Percentiles rank a stretch among this genome's conserved stretches.
Evolutionary conservation across 2,113 vertebrate genomes (phyloP).

Genomic region (Sclerurus mexicanus): DNA sequence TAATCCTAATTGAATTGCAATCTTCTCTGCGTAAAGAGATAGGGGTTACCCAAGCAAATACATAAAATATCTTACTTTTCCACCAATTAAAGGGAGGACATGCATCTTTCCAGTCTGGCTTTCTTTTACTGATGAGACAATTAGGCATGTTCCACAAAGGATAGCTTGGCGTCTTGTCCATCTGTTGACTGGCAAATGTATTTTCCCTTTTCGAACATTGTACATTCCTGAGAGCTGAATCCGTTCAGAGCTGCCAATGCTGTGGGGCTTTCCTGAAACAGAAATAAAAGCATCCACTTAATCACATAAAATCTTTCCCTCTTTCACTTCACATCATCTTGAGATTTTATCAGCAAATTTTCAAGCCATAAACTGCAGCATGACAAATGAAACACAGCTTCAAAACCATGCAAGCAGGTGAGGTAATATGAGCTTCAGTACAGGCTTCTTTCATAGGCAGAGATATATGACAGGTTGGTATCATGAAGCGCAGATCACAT

Average conservation of each 20-base stretch:
- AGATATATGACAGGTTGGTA: neutral
- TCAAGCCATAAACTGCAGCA: neutral
- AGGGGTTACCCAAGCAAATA: neutral
- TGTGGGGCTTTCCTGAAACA: conserved; percentile 90
- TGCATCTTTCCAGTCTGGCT: conserved; percentile 97
- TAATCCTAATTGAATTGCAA: neutral
- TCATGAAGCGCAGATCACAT: neutral
- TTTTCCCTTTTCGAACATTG: conserved; percentile 97
- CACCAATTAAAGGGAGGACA: conserved; percentile 94
- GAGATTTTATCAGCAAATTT: neutral
- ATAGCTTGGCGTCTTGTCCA: conserved; percentile 96
- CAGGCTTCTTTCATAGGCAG: neutral
- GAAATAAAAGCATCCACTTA: conserved; percentile 62
- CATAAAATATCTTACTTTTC: conserved; percentile 84
- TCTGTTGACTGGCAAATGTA: conserved; percentile 95
- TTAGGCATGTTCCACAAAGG: conserved; percentile 96
- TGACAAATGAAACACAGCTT: neutral
- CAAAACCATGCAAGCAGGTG: neutral
- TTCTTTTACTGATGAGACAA: conserved; percentile 96
- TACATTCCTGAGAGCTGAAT: conserved; percentile 95
- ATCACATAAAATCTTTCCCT: conserved; percentile 31
- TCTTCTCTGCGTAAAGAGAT: neutral
- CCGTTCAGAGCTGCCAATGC: conserved; percentile 86
- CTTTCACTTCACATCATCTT: neutral
- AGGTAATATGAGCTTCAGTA: neutral